A percentile compares a stretch with the other conserved stretches of the same genome.
These are phyloP conservation scores for Sebastiscus albofasciatus DNA, from an alignment of 2,797 vertebrate species.

Conservation along the genomic window DNA sequence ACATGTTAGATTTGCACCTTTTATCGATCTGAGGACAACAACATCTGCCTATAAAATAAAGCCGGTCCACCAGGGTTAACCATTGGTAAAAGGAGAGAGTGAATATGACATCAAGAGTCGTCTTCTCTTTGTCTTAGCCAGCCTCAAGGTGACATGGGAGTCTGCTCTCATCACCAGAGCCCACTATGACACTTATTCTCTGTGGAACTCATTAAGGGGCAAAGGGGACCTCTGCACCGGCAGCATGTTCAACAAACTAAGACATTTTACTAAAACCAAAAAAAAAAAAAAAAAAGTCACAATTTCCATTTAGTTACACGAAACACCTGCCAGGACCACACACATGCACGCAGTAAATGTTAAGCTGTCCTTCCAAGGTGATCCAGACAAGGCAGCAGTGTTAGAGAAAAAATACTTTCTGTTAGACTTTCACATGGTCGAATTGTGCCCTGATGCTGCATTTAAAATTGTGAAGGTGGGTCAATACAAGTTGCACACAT, in stretches of 20 bases:
- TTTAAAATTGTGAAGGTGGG: neutral
- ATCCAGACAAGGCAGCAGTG: constrained; percentile 1
- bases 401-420: neutral
- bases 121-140: constrained; percentile 73
- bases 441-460: neutral
- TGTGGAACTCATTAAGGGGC: constrained; percentile 76
- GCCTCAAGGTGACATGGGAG: constrained; percentile 81
- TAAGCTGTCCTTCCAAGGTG: constrained; percentile 58
- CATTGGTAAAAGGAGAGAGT: constrained; percentile 35
- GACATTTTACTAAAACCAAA: constrained; percentile 60
- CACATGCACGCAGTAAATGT: constrained; percentile 35
- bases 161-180: constrained; percentile 69
- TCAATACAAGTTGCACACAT: neutral
- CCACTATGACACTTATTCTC: constrained; percentile 76
- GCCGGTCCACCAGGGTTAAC: constrained; percentile 37
- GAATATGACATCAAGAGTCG: constrained; percentile 70
- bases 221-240: constrained; percentile 68
- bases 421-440: neutral
- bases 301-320: constrained; percentile 26
- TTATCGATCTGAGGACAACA: constrained; percentile 24
- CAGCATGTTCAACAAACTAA: constrained; percentile 74
- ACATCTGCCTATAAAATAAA: constrained; percentile 43
- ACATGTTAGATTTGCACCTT: neutral
- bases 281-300: neutral
- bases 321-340: constrained; percentile 62